A percentile compares a stretch with the other conserved stretches of the same genome.
Conservation (phyloP, 2,113 vertebrate genomes). For the Campylomormyrus numenius region DNA sequence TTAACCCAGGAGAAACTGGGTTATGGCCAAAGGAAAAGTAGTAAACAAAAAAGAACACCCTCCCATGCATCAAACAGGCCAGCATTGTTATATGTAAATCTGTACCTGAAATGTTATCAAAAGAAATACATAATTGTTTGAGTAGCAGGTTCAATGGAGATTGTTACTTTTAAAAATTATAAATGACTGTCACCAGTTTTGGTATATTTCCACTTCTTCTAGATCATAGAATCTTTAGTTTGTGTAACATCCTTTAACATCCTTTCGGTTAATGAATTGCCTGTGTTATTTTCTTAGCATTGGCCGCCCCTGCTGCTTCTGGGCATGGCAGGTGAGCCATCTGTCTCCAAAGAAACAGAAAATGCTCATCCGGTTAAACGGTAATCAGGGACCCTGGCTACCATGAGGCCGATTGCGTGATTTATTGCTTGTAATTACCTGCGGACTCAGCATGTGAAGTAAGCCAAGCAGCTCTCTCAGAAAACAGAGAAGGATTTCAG, state of each 20-base stretch:
- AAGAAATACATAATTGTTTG: neutral
- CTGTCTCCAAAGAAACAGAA: neutral
- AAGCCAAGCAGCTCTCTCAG: neutral
- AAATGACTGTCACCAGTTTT: neutral
- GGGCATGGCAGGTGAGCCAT: neutral
- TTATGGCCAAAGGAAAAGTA: neutral
- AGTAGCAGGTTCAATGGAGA: neutral
- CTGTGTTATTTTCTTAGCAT: neutral
- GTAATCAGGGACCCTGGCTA: conserved; percentile 1
- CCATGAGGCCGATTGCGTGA: neutral
- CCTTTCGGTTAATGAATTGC: neutral
- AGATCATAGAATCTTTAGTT: neutral
- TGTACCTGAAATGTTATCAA: neutral
- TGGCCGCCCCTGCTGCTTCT: neutral
- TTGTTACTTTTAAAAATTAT: neutral
- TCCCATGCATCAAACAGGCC: neutral
- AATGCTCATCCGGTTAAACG: neutral
- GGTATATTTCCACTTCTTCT: neutral
- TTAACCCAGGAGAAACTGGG: neutral
- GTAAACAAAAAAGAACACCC: neutral
- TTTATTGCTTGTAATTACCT: conserved; percentile 13
- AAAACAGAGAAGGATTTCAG: neutral
- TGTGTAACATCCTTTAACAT: neutral
- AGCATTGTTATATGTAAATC: neutral
- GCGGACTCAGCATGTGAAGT: neutral